phyloP scores from a whole-genome alignment of 2,113 vertebrate species.

The Tylochromis polylepis region DNA sequence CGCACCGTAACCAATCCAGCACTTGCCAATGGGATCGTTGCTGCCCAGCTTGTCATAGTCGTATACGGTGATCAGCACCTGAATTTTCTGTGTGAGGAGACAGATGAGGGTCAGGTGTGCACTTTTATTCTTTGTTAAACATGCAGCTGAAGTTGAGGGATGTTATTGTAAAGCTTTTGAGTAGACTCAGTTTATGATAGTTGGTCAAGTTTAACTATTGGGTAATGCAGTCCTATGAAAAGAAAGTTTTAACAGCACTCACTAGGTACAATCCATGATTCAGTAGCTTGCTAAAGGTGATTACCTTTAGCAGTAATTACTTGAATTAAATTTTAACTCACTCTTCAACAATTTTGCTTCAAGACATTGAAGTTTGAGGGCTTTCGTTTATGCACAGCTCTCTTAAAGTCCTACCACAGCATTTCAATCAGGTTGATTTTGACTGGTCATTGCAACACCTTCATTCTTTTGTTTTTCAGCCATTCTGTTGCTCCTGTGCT shows the following conservation, averaged over 20 bases:
- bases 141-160: not conserved
- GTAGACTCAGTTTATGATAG: not conserved
- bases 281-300: not conserved
- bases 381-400: not conserved
- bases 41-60: conserved; percentile 80
- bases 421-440: not conserved
- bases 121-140: not conserved
- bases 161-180: fast-evolving
- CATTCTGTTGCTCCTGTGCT: not conserved
- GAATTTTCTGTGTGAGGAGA: conserved; percentile 67
- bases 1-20: conserved; percentile 81
- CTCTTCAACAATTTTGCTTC: not conserved
- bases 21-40: conserved; percentile 80
- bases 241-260: not conserved
- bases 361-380: not conserved
- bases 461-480: not conserved
- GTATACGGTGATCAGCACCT: conserved; percentile 74
- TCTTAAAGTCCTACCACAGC: not conserved
- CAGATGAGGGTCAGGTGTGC: not conserved
- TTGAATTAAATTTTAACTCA: not conserved
- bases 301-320: not conserved
- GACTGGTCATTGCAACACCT: not conserved
- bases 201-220: not conserved
- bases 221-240: not conserved
- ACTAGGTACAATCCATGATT: not conserved